Percentiles rank a stretch among this genome's conserved stretches.
These are phyloP conservation scores for Ammodytes marinus DNA, from an alignment of 2,113 vertebrate species.

Conservation along the genomic window DNA sequence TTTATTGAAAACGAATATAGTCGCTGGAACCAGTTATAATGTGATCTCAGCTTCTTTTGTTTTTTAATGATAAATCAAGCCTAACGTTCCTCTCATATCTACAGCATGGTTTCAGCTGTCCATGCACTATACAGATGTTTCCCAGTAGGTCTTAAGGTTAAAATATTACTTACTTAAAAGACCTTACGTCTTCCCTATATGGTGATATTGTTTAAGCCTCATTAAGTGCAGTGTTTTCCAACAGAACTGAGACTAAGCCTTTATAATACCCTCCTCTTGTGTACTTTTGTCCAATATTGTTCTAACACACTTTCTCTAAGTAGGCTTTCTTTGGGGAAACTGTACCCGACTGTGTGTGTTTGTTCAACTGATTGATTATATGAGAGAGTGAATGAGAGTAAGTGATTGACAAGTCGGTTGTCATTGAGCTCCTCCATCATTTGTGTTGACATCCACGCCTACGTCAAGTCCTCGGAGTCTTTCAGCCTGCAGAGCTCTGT, in stretches of 20 bases:
- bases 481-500: constrained; percentile 16
- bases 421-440: constrained; percentile 63
- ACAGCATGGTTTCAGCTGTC: neutral
- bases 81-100: neutral
- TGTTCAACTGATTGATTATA: constrained; percentile 48
- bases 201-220: constrained; percentile 48
- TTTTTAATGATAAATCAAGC: neutral
- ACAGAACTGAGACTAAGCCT: constrained; percentile 44
- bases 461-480: constrained; percentile 1
- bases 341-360: constrained; percentile 26
- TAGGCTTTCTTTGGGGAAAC: constrained; percentile 17
- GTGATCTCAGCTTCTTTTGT: neutral
- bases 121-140: constrained; percentile 58
- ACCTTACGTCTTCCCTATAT: constrained; percentile 78
- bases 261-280: constrained; percentile 42
- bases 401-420: constrained; percentile 67
- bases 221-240: constrained; percentile 64
- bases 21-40: neutral
- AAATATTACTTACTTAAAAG: constrained; percentile 69
- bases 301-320: constrained; percentile 47
- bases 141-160: constrained; percentile 79
- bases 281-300: constrained; percentile 53
- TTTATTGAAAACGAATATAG: neutral
- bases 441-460: constrained; percentile 10
- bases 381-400: constrained; percentile 17